Base-by-base conservation (phyloP, 2,113 vertebrate genomes). In the Phasianus colchicus region DNA sequence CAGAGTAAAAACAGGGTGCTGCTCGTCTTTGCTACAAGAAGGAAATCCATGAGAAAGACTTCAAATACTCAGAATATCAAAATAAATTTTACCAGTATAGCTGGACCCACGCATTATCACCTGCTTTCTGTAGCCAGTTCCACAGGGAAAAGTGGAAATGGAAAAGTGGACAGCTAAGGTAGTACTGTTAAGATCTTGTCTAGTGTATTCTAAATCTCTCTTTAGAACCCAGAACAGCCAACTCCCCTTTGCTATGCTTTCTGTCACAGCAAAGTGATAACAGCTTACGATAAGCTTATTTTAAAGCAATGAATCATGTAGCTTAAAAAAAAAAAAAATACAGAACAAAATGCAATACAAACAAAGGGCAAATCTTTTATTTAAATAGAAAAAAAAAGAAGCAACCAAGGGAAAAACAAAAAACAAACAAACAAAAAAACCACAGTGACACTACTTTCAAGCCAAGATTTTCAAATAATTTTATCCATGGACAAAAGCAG, bases 221-320 rank as follows among this genome's bases (percentile, higher is more conserved):
- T 76, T 40, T 60, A 21, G 9, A 66, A 58, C 4, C 48, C 12
- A 63, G 34, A 87, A 34, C 1, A 0, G 21, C 52, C 6, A 80
- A 48, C 18, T 42, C n/a, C 13, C 9, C 18, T 79, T 74, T 43
- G 17, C 17, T 60, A 2, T 16, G 18, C 12, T 50, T 64, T 29
- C 34, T 70, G 8, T 61, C 47, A 43, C 3, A 67, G 27, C 21
- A 45, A n/a, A 47, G 50, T 16, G 18, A 67, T 36, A n/a, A 43
- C 20, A 32, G 20, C 24, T 24, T 58, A 79, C 10, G 32, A 70
- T 10, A 10, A 80, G 36, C 17, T 75, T 27, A 48, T 29, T 29
- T 79, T 11, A 88, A n/a, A 88, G 43, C 6, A 75, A 86, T 3
- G 0, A 79, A 72, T 25, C 0, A 0, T 16, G 29, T 15, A 58